Evolutionary conservation across 2,113 vertebrate genomes (phyloP).

Genomic region (Bombycilla garrulus): DNA sequence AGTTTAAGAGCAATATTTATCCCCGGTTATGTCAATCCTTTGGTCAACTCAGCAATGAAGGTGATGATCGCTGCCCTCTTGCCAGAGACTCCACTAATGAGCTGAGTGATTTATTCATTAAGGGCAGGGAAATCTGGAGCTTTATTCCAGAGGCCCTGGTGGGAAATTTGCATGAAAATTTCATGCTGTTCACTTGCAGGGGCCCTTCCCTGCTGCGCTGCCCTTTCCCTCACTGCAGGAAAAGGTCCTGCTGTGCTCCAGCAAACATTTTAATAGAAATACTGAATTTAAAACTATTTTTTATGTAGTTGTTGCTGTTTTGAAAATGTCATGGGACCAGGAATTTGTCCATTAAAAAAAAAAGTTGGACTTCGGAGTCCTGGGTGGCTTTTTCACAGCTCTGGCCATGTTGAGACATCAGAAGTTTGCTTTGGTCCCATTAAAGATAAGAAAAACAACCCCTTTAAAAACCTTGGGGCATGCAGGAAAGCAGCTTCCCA

Average conservation of each 20-base stretch:
- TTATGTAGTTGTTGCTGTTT: neutral
- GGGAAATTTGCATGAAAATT: conserved; percentile 52
- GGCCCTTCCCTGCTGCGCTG: neutral
- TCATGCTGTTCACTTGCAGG: neutral
- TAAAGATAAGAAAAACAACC: fast-evolving
- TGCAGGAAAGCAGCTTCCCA: neutral
- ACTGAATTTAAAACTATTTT: fast-evolving
- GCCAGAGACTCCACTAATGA: neutral
- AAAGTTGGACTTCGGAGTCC: neutral
- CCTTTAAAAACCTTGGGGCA: neutral
- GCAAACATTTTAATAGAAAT: neutral
- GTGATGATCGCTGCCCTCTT: neutral
- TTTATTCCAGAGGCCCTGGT: neutral
- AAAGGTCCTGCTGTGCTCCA: neutral
- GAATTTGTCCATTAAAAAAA: neutral
- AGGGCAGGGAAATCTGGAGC: neutral
- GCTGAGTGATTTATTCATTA: conserved; percentile 49
- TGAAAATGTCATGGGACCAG: neutral
- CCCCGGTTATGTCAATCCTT: neutral
- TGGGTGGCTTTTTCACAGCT: neutral
- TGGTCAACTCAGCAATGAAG: neutral
- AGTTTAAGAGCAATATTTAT: conserved; percentile 10
- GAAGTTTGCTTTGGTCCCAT: neutral
- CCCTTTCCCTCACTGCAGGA: neutral
- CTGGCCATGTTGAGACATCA: neutral